Base-by-base conservation (phyloP, 2,113 vertebrate species). In the Gopherus flavomarginatus region DNA sequence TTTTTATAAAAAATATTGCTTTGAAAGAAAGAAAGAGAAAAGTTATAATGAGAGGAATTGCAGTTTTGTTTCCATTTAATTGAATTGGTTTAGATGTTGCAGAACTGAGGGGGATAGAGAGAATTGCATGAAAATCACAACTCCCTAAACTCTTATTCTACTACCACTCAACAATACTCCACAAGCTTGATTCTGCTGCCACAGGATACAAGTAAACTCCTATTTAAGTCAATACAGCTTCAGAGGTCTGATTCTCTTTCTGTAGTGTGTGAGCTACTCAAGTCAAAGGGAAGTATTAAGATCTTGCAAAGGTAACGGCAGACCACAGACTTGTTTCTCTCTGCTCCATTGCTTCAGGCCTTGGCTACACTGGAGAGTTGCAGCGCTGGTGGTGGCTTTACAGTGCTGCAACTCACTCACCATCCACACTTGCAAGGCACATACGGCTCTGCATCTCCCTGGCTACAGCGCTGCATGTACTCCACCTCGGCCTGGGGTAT, bases 111-210 rank as follows among this genome's bases (percentile, higher is more conserved):
- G 31, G 65, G 9, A 72, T 89, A 52, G 3, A 42, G 21, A 3
- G 85, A 89, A 86, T 79, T 92, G 90, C 69, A 90, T 65, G 77
- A 31, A 21, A 75, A 75, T 42, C 35, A 72, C n/a, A 75, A 89
- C 53, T 1, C 2, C 65, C 47, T 81, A 5, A 1, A 26, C 92
- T 88, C 92, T 93, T 78, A 94, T 50, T 31, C 1, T 59, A 38
- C n/a, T 38, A n/a, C 16, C 65, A 22, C 17, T 72, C 69, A 72
- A 42, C n/a, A 38, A 38, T 62, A 16, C 29, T n/a, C 21, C n/a
- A 42, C 21, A 42, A 35, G 81, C 11, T 44, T 87, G 50, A 88
- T 75, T 47, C 17, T 83, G 14, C 81, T 85, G 31, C 9, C 12
- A 65, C 49, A 75, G 44, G 7, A 81, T 22, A 78, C 56, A 82